A percentile compares a stretch with the other conserved stretches of the same genome.
Evolutionary conservation across 2,797 vertebrate species (phyloP).

Genomic region (Parotocinclus haroldoi): DNA sequence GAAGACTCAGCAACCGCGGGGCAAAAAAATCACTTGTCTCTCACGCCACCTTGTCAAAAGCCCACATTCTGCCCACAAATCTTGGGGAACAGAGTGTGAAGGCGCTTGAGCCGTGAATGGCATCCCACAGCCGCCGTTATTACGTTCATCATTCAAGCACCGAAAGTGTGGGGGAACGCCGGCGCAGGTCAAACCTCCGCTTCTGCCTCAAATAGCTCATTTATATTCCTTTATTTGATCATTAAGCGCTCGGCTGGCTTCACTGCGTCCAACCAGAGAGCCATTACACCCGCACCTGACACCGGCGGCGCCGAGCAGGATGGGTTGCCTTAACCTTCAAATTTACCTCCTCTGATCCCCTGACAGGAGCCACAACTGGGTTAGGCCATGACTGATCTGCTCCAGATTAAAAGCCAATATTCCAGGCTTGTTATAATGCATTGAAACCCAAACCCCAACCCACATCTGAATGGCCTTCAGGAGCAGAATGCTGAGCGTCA

Average conservation of each 20-base stretch:
- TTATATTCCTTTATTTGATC: constrained; percentile 49
- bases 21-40: too few relatives aligned
- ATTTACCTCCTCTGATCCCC: constrained; percentile 22
- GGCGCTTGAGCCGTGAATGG: constrained; percentile 33
- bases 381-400: constrained; percentile 54
- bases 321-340: constrained; percentile 66
- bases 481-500: too few relatives aligned
- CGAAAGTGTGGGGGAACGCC: constrained; percentile 7
- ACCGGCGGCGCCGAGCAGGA: constrained; percentile 47
- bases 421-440: constrained; percentile 42
- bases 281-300: constrained; percentile 51
- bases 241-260: constrained; percentile 49
- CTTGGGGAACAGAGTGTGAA: constrained; percentile 8
- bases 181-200: constrained; percentile 27
- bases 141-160: constrained; percentile 38
- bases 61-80: constrained; percentile 17
- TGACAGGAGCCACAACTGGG: constrained; percentile 46
- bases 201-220: constrained; percentile 52
- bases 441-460: too few relatives aligned
- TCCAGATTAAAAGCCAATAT: constrained; percentile 63
- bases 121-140: constrained; percentile 33
- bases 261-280: constrained; percentile 43
- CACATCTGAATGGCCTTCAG: too few relatives aligned
- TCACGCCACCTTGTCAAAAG: constrained; percentile 6
- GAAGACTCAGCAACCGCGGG: too few relatives aligned